Conservation (phyloP, 2,888 invertebrate species). For the Melanostoma mellinum region DNA sequence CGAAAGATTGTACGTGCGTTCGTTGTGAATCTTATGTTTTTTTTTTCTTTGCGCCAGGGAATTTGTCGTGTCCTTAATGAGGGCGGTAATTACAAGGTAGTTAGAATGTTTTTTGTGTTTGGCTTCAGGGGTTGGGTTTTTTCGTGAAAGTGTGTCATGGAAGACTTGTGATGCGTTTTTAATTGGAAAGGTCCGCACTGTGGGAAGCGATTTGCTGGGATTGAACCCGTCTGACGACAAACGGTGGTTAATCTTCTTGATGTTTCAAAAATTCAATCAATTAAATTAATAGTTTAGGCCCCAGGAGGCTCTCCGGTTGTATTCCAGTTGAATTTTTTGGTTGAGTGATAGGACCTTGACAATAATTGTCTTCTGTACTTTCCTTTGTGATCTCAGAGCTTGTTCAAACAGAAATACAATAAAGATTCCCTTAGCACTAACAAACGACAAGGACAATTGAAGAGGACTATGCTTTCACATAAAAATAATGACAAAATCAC, state of each 20-base stretch:
- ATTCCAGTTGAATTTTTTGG: slow-evolving; percentile 7
- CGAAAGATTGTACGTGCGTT: slow-evolving; percentile 53
- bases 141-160: not conserved
- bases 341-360: slow-evolving; percentile 8
- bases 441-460: slow-evolving; percentile 8
- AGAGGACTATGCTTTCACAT: slow-evolving; percentile 13
- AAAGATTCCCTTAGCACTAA: slow-evolving; percentile 4
- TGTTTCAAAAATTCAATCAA: too few species aligned
- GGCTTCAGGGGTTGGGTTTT: not conserved
- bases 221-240: too few species aligned
- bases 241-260: too few species aligned
- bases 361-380: slow-evolving; percentile 8
- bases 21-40: slow-evolving; percentile 13
- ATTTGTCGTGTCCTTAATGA: slow-evolving; percentile 54
- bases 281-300: not conserved
- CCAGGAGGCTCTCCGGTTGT: slow-evolving; percentile 1
- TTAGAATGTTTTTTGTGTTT: slow-evolving; percentile 34
- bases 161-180: slow-evolving; percentile 58
- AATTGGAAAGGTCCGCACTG: slow-evolving; percentile 18
- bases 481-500: slow-evolving; percentile 32
- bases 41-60: not conserved
- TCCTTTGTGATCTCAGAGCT: not conserved
- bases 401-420: not conserved
- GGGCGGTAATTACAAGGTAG: slow-evolving; percentile 59
- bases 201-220: too few species aligned